Base-by-base conservation (phyloP, 2,888 invertebrate genomes). In the Leucophenga maculata region DNA sequence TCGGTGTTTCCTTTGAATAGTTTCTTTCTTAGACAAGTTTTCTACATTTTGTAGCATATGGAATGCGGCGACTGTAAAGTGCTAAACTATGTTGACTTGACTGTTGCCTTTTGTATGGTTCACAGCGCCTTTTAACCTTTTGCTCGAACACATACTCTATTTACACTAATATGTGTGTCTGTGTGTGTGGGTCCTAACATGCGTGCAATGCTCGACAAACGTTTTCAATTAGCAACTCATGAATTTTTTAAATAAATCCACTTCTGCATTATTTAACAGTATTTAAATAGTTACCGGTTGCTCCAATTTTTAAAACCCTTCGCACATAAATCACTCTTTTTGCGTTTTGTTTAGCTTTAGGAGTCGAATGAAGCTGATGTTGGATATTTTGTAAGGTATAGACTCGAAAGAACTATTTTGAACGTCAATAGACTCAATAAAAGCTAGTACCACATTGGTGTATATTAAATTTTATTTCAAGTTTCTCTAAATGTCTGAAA, bases 141-240 rank as follows among this genome's bases (percentile, higher is more conserved):
- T 60, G 69, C 62, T 69, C 74, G 78, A 82, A 78, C 80, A 83
- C 26, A 65, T 39, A 3, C 39, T 39, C 8, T 39, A 39, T 39
- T 59, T 16, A n/a, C 50, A 26, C 31, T 20, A 52, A 39, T 55
- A 65, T 73, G 9, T 69, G 60, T 65, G 26, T 46, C 1, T 54
- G 44, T 64, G 62, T 54, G 20, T 72, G 74, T 75, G 75, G 72
- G 73, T 69, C 68, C 57, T 6, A 3, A 20, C 55, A 31, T 16
- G 16, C 31, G 32, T 31, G 59, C 68, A 72, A 72, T 71, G 75
- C 73, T 74, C 86, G 85, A 86, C 86, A 86, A 86, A 86, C 81
- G 82, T 86, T 86, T 86, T 86, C 87, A 86, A 86, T 86, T 86
- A 86, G 80, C 79, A 86, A 77, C 78, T 84, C 86, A 82, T 86